Base-by-base conservation (phyloP, 2,797 vertebrate genomes). In the Sebastiscus albofasciatus region DNA sequence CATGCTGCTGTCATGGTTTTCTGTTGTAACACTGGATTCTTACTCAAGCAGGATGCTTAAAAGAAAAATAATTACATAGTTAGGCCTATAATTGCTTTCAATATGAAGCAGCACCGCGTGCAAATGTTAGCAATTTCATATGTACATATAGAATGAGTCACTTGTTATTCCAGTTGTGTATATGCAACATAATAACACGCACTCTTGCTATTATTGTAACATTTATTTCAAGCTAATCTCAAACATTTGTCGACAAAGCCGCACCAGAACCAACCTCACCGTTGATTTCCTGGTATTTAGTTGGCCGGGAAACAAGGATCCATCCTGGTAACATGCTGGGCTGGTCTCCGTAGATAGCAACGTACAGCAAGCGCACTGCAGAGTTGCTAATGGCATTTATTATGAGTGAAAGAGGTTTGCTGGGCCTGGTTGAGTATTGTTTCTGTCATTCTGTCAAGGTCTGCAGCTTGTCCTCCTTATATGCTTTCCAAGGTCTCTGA, bases 331-430 rank as follows among this genome's bases (percentile, higher is more conserved):
- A 90, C 92, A 95, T 78, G 69, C 83, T 79, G 68, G 94, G 93
- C 95, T 96, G 96, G 82, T 91, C 87, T 96, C 94, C 90, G 94
- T 91, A 96, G 96, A 97, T 97, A 96, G 95, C 26, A 69, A 94
- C 94, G 95, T 96, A 69, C 5, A 27, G 49, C 54, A 96, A 97
- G 93, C 84, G 89, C 92, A 94, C 96, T 92, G 88, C 95, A 91
- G 95, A 95, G 93, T 89, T 94, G 94, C 94, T 96, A 96, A 96
- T 96, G 93, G 93, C 95, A 93, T 97, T 97, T 96, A 96, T 97
- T 96, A 96, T 96, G 95, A 96, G 92, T 93, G 93, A 94, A 96
- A 96, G 94, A 96, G 92, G 78, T 91, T 94, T 91, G 87, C 71
- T 88, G 88, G 91, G 93, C 92, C 91, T 93, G 93, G 90, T 86